Percentiles rank a stretch among this genome's conserved stretches.
Conservation (phyloP, 2,797 vertebrate species). For the Morus bassanus region DNA sequence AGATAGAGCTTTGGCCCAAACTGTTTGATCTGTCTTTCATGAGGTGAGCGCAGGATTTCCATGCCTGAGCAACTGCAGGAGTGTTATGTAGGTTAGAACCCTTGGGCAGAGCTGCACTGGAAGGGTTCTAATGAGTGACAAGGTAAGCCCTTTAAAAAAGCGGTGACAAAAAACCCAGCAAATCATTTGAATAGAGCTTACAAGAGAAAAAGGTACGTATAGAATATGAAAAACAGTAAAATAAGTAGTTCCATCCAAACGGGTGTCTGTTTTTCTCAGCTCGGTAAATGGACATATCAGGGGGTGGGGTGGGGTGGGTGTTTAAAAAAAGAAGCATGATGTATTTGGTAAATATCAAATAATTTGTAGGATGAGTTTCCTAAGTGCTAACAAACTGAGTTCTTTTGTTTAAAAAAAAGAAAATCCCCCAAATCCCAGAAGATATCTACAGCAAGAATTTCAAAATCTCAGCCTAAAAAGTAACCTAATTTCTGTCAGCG, state of each 20-base stretch:
- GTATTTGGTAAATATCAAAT: not conserved
- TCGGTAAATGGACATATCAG: not conserved
- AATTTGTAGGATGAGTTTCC: not conserved
- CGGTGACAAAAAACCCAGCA: not conserved
- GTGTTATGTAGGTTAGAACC: conserved; percentile 38
- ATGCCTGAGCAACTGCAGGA: not conserved
- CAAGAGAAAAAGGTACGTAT: not conserved
- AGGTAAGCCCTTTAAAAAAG: conserved; percentile 32
- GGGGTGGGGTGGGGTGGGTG: no score
- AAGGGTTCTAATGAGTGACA: conserved; percentile 27
- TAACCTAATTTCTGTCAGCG: not conserved
- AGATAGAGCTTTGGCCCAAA: not conserved
- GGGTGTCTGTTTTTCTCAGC: not conserved
- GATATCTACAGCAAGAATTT: not conserved
- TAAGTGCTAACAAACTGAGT: not conserved
- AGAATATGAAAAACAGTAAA: not conserved
- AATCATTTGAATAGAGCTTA: not conserved
- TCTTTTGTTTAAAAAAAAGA: not conserved
- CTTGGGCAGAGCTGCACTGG: conserved; percentile 3
- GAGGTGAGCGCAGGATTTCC: not conserved
- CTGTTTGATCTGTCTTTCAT: not conserved
- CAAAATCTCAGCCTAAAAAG: not conserved
- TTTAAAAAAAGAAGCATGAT: not conserved
- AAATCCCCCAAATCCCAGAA: not conserved
- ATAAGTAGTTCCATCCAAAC: not conserved